phyloP scores from a whole-genome alignment of 2,888 invertebrate species.

The Rhagonycha fulva region DNA sequence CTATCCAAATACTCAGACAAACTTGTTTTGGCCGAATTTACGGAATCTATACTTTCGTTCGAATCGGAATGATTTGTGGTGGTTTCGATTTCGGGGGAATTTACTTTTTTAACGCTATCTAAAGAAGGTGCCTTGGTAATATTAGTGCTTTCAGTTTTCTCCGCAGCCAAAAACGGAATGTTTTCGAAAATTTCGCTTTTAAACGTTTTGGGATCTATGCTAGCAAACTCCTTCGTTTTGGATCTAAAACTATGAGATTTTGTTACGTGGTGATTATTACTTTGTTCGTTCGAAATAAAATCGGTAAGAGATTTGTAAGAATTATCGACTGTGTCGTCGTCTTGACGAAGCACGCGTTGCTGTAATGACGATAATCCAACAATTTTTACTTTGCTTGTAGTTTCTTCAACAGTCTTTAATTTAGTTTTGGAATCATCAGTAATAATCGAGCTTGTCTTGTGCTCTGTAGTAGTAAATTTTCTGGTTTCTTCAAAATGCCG shows the following conservation, averaged over 20 bases:
- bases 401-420: slow-evolving; percentile 33
- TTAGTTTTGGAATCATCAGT: not conserved
- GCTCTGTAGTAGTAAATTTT: not conserved
- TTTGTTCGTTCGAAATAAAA: slow-evolving; percentile 45
- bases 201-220: slow-evolving; percentile 2
- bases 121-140: slow-evolving; percentile 55
- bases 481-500: not conserved
- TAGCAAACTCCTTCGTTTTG: slow-evolving; percentile 52
- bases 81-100: slow-evolving; percentile 3
- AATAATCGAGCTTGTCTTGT: slow-evolving; percentile 1
- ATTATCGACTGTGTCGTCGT: slow-evolving; percentile 41
- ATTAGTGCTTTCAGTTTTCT: not conserved
- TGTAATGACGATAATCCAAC: slow-evolving; percentile 60
- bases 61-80: slow-evolving; percentile 19
- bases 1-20: slow-evolving; percentile 28
- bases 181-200: slow-evolving; percentile 11
- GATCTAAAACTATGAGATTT: slow-evolving; percentile 74
- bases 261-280: slow-evolving; percentile 63
- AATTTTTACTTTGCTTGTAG: slow-evolving; percentile 53
- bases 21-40: slow-evolving; percentile 17
- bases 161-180: slow-evolving; percentile 1
- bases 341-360: slow-evolving; percentile 58
- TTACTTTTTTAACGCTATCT: slow-evolving; percentile 64
- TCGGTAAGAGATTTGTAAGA: slow-evolving; percentile 51
- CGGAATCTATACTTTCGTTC: slow-evolving; percentile 25